Evolutionary conservation across 2,113 vertebrate genomes (phyloP).

Genomic region (Puffinus mauretanicus): DNA sequence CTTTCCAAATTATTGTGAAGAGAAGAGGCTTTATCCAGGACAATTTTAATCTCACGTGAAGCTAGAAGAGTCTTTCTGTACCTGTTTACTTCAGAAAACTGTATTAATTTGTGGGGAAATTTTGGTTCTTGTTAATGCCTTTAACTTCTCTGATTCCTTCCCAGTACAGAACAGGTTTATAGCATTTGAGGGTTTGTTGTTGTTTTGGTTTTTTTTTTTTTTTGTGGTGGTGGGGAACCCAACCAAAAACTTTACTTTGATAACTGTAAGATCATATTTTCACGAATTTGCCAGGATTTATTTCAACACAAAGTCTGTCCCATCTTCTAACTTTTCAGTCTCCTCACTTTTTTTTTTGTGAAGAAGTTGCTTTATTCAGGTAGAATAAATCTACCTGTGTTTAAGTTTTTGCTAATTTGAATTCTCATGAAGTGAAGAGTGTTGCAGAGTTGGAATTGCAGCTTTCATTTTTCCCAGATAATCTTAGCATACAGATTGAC

Average conservation of each 20-base stretch:
- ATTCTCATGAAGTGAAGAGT: neutral
- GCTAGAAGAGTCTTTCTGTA: neutral
- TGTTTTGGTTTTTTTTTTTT: neutral
- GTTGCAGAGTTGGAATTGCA: neutral
- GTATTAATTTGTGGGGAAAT: neutral
- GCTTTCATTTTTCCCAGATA: neutral
- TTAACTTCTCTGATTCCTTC: neutral
- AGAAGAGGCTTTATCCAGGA: neutral
- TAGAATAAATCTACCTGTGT: neutral
- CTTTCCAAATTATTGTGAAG: neutral
- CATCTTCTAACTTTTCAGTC: neutral
- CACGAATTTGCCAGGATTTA: neutral
- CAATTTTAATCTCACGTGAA: neutral
- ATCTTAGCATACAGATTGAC: neutral
- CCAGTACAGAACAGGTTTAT: neutral
- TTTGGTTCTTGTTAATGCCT: neutral
- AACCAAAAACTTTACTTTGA: neutral
- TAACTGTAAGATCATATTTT: neutral
- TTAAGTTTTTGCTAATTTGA: neutral
- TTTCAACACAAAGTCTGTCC: neutral
- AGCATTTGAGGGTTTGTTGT: neutral
- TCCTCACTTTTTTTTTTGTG: neutral
- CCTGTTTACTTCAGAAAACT: neutral
- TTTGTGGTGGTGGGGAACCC: no score
- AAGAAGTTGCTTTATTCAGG: neutral